Percentiles rank a stretch among this genome's conserved stretches.
phyloP scores from a whole-genome alignment of 1,140 invertebrate genomes.

The Heliothis subflexa region DNA sequence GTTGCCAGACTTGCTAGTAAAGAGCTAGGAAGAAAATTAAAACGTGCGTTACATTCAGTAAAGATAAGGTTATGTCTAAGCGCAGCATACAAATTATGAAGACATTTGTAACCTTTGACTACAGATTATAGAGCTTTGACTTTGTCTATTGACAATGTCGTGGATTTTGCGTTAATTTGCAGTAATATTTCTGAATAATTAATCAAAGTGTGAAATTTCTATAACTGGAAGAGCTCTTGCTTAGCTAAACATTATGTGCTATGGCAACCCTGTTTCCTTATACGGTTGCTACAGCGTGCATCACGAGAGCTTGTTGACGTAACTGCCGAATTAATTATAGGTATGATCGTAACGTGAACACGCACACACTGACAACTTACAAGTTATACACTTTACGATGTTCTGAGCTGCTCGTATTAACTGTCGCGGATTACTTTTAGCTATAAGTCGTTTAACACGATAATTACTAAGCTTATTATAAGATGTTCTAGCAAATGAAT shows the following conservation, averaged over 20 bases:
- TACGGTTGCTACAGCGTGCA: neutral
- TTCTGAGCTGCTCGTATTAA: neutral
- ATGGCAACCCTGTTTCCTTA: neutral
- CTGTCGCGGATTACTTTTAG: neutral
- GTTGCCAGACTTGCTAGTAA: neutral
- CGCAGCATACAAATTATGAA: too few species aligned
- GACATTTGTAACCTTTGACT: too few species aligned
- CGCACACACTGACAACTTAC: neutral
- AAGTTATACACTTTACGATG: slow-evolving; percentile 15
- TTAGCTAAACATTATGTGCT: neutral
- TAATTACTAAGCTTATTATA: neutral
- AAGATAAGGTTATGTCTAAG: too few species aligned
- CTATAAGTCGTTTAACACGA: slow-evolving; percentile 7
- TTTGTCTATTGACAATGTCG: too few species aligned
- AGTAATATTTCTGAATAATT: too few species aligned
- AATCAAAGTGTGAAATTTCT: too few species aligned
- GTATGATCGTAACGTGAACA: slow-evolving; percentile 8
- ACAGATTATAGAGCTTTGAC: too few species aligned
- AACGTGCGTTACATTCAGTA: too few species aligned
- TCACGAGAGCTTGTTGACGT: slow-evolving; percentile 25
- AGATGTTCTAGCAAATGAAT: neutral
- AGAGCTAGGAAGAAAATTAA: neutral
- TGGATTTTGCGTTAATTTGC: too few species aligned
- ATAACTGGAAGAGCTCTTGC: too few species aligned
- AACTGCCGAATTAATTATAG: slow-evolving; percentile 17